A percentile compares a stretch with the other conserved stretches of the same genome.
Evolutionary conservation across 2,113 vertebrate species (phyloP).

Genomic region (Rhodinocichla rosea): DNA sequence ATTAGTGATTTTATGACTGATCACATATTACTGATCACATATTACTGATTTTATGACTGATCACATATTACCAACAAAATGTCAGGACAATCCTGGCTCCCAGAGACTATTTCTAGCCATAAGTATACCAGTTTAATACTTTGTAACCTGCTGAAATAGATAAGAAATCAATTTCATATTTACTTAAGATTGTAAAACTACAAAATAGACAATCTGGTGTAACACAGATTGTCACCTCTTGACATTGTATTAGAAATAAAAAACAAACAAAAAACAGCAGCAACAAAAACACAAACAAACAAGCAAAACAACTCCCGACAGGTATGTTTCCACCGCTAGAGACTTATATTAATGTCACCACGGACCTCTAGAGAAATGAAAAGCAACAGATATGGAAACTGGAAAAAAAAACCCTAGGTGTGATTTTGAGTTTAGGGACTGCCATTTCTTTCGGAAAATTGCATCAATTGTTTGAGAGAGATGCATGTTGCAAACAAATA

Average conservation of each 20-base stretch:
- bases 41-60: not conserved
- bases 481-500: not conserved
- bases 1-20: too few species aligned
- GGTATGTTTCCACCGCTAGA: not conserved
- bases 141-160: not conserved
- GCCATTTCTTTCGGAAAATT: not conserved
- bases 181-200: not conserved
- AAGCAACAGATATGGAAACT: not conserved
- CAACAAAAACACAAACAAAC: not conserved
- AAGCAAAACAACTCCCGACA: not conserved
- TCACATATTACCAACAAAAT: not conserved
- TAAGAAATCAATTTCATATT: not conserved
- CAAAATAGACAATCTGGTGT: not conserved
- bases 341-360: not conserved
- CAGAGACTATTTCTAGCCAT: not conserved
- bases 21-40: not conserved
- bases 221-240: not conserved
- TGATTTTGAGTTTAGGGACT: not conserved
- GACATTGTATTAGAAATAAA: not conserved
- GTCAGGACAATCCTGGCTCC: not conserved
- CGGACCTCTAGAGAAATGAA: not conserved
- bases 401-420: rapidly evolving
- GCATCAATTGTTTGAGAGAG: not conserved
- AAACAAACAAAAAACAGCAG: not conserved
- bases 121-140: not conserved